Conservation (phyloP, 2,888 invertebrate species). For the Lasioglossum leucozonium region DNA sequence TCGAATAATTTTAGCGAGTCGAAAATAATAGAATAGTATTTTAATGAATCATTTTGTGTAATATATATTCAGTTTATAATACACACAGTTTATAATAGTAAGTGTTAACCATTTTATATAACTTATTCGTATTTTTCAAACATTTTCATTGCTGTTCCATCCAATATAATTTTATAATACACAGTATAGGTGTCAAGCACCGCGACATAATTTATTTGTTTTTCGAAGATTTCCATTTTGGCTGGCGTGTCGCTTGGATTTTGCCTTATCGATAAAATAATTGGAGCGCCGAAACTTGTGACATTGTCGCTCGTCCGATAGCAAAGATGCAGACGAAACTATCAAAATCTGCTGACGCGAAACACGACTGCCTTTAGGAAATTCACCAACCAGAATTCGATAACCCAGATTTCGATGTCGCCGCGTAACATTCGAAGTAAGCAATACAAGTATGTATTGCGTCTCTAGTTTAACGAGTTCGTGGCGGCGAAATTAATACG, state of each 20-base stretch:
- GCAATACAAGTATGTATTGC: conserved; percentile 49
- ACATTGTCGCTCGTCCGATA: conserved; percentile 1
- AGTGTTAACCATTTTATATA: too few species aligned
- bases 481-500: conserved; percentile 49
- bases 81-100: too few species aligned
- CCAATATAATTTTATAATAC: too few species aligned
- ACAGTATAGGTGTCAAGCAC: too few species aligned
- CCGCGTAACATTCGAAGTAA: conserved; percentile 47
- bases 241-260: background rate
- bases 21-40: too few species aligned
- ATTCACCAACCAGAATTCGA: conserved; percentile 48
- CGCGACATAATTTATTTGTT: background rate
- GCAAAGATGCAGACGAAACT: conserved; percentile 41
- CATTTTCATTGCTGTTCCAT: too few species aligned
- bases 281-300: background rate
- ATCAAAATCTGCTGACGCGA: conserved; percentile 49
- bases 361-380: conserved; percentile 35
- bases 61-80: too few species aligned
- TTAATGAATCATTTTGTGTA: too few species aligned
- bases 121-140: too few species aligned
- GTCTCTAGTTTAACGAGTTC: conserved; percentile 37
- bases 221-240: background rate
- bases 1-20: too few species aligned
- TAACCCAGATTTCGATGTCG: conserved; percentile 56
- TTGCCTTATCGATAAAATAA: background rate